A percentile compares a stretch with the other conserved stretches of the same genome.
Conservation (phyloP, 2,888 invertebrate genomes). For the Argyra leucocephala region DNA sequence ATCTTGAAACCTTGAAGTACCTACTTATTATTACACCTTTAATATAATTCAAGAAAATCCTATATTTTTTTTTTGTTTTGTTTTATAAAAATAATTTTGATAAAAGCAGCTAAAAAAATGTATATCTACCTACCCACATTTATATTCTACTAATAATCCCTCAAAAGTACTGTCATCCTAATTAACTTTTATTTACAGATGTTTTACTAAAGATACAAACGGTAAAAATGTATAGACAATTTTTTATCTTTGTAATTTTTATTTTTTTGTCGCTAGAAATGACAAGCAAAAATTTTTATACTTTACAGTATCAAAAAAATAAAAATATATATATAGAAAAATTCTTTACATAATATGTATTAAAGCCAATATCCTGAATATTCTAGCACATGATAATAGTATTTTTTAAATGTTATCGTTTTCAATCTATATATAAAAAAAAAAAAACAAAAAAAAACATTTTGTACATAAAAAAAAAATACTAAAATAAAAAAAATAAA, state of each 20-base stretch:
- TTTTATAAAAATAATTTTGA: too few relatives aligned
- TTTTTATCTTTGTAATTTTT: too few relatives aligned
- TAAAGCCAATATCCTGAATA: not conserved
- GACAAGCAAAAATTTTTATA: too few relatives aligned
- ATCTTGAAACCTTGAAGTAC: not conserved
- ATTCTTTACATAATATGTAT: not conserved
- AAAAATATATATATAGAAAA: too few relatives aligned
- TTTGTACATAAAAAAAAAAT: too few relatives aligned
- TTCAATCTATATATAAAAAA: too few relatives aligned
- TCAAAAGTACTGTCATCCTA: conserved; percentile 6
- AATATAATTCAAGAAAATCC: not conserved
- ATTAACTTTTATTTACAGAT: conserved; percentile 6
- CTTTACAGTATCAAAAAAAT: too few relatives aligned
- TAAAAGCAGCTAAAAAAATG: not conserved
- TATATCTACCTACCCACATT: not conserved
- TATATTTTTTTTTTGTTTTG: not conserved
- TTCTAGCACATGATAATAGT: not conserved
- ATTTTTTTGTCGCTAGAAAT: too few relatives aligned
- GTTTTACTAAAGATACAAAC: not conserved
- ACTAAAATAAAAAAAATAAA: too few relatives aligned
- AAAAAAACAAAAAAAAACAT: too few relatives aligned
- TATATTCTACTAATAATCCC: not conserved
- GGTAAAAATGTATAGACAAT: not conserved
- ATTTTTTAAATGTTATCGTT: too few relatives aligned
- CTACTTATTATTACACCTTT: too few relatives aligned